Evolutionary conservation across 2,797 vertebrate genomes (phyloP).

Genomic region (Clamator glandarius): DNA sequence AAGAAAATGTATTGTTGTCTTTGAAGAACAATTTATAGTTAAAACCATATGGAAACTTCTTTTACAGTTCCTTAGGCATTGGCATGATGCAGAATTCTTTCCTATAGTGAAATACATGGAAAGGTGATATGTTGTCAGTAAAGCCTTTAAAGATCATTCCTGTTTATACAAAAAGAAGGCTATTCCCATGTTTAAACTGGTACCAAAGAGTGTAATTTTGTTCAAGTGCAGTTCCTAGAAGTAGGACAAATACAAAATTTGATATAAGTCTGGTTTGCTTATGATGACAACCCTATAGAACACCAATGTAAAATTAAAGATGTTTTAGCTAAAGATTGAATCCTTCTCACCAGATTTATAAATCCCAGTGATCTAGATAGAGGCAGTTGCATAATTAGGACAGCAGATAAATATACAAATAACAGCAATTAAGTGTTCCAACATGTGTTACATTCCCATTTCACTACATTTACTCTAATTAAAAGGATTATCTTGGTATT

Average conservation of each 20-base stretch:
- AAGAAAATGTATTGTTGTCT: conserved; percentile 2
- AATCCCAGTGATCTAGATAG: not conserved
- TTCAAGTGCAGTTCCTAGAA: not conserved
- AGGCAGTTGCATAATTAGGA: not conserved
- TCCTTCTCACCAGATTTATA: not conserved
- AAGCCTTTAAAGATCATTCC: not conserved
- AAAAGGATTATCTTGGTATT: not conserved
- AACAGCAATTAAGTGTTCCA: not conserved
- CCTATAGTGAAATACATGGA: not conserved
- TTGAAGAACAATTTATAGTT: conserved; percentile 6
- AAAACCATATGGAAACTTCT: conserved; percentile 21
- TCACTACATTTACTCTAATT: not conserved
- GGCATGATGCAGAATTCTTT: not conserved
- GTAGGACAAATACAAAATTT: not conserved
- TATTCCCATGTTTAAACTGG: not conserved
- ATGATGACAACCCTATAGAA: not conserved
- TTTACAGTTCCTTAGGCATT: not conserved
- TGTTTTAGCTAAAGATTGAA: not conserved
- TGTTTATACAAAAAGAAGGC: not conserved
- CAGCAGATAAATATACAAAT: not conserved
- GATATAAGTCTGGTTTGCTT: not conserved
- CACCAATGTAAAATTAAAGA: not conserved
- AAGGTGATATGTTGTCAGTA: not conserved
- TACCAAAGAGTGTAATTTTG: not conserved
- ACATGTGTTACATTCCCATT: not conserved